These are phyloP conservation scores for Hemicentrotus pulcherrimus DNA, from an alignment of 35 echinoderm and acorn worm genomes.

Conservation along the genomic window DNA sequence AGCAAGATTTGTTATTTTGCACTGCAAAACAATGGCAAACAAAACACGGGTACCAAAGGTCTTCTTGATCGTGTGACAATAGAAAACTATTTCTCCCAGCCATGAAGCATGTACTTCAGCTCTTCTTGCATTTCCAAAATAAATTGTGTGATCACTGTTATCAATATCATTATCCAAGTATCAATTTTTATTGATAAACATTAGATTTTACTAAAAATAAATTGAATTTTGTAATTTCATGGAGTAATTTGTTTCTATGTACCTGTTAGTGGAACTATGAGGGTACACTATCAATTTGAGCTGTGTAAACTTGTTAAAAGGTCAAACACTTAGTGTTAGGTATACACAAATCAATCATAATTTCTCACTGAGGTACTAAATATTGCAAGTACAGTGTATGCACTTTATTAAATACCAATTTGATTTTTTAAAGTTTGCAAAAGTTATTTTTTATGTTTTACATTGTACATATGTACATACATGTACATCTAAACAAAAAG, in stretches of 20 bases:
- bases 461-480: too few species aligned
- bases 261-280: not conserved
- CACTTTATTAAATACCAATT: too few species aligned
- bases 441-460: too few species aligned
- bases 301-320: not conserved
- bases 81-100: not conserved
- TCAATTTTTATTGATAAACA: not conserved
- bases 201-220: not conserved
- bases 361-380: not conserved
- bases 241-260: not conserved
- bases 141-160: not conserved
- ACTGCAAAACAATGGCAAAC: not conserved
- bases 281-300: not conserved
- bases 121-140: not conserved
- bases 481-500: too few species aligned
- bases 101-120: not conserved
- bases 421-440: too few species aligned
- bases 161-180: too few species aligned
- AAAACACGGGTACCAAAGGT: slow-evolving; percentile 10
- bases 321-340: not conserved
- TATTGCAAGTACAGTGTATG: too few species aligned
- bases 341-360: not conserved
- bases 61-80: not conserved
- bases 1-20: not conserved
- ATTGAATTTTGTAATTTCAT: not conserved